Conservation (phyloP, 2,888 invertebrate genomes). For the Ditula angustiorana region DNA sequence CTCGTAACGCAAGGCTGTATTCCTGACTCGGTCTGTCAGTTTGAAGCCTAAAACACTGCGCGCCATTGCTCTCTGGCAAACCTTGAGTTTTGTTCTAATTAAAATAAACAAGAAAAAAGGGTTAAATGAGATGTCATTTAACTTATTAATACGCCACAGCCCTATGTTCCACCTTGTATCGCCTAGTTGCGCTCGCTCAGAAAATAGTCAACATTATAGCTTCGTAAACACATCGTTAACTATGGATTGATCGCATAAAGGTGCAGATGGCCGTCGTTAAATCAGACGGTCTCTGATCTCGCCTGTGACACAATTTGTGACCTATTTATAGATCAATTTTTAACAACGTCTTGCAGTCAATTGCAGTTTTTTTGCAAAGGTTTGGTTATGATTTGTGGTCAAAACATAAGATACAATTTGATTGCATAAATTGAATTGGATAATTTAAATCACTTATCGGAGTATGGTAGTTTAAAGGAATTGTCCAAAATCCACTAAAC, state of each 20-base stretch:
- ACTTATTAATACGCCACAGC: not conserved
- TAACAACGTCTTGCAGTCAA: not conserved
- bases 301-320: conserved; percentile 20
- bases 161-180: not conserved
- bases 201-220: conserved; percentile 15
- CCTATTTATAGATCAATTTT: conserved; percentile 18
- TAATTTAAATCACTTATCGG: too few relatives aligned
- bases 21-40: too few relatives aligned
- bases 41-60: too few relatives aligned
- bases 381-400: not conserved
- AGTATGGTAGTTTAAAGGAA: too few relatives aligned
- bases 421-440: too few relatives aligned
- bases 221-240: conserved; percentile 19
- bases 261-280: conserved; percentile 35
- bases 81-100: too few relatives aligned
- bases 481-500: too few relatives aligned
- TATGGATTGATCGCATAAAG: conserved; percentile 15
- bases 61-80: too few relatives aligned
- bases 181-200: not conserved
- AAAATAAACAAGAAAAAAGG: too few relatives aligned
- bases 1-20: too few relatives aligned
- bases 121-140: too few relatives aligned
- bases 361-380: not conserved
- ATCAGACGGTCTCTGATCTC: not conserved
- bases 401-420: not conserved